Percentiles rank a stretch among this genome's conserved stretches.
Conservation (phyloP, 2,113 vertebrate species). For the Girardinichthys multiradiatus region DNA sequence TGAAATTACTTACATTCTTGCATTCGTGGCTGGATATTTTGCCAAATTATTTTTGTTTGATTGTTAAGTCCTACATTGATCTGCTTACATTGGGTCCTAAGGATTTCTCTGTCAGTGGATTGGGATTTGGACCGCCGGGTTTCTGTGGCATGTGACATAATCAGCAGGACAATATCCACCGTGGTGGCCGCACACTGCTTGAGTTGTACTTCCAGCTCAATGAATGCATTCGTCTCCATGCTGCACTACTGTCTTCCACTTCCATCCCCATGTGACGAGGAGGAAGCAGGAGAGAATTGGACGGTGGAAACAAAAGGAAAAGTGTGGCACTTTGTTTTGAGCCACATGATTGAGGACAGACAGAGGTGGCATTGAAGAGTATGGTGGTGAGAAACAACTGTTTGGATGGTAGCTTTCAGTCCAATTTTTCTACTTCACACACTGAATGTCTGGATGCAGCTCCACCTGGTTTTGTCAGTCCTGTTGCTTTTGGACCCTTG, state of each 20-base stretch:
- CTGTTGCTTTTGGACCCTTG: slow-evolving; percentile 4
- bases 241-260: slow-evolving; percentile 37
- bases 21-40: slow-evolving; percentile 27
- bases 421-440: slow-evolving; percentile 24
- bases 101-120: slow-evolving; percentile 40
- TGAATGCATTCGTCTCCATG: slow-evolving; percentile 39
- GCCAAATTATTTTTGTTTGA: slow-evolving; percentile 19
- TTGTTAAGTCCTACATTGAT: slow-evolving; percentile 59
- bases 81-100: slow-evolving; percentile 42
- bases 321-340: slow-evolving; percentile 63
- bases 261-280: slow-evolving; percentile 57
- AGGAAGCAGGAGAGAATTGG: slow-evolving; percentile 54
- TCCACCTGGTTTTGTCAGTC: slow-evolving; percentile 17
- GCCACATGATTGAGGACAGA: slow-evolving; percentile 58
- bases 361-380: slow-evolving; percentile 59
- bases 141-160: slow-evolving; percentile 55
- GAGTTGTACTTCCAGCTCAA: slow-evolving; percentile 53
- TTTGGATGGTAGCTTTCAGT: slow-evolving; percentile 18
- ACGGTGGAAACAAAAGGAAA: slow-evolving; percentile 41
- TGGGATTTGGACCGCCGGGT: slow-evolving; percentile 48
- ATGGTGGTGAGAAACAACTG: slow-evolving; percentile 12
- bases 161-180: slow-evolving; percentile 56
- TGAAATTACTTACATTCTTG: slow-evolving; percentile 15
- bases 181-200: slow-evolving; percentile 49
- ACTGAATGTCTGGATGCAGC: slow-evolving; percentile 16